A percentile compares a stretch with the other conserved stretches of the same genome.
These are phyloP conservation scores for Lepidurus packardi DNA, from an alignment of 1,140 invertebrate species.

Conservation along the genomic window DNA sequence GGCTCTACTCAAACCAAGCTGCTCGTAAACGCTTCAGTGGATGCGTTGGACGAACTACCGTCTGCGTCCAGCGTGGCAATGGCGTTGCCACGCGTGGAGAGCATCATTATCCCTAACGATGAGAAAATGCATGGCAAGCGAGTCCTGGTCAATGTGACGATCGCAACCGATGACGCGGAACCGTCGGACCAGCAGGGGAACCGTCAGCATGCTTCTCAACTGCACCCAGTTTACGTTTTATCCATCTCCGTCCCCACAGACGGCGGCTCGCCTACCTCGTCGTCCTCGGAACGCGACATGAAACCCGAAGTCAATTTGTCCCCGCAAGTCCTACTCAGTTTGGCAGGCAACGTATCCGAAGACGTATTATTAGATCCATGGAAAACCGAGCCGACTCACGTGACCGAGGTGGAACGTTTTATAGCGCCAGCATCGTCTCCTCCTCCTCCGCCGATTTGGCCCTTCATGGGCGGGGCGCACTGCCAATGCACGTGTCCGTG, in stretches of 20 bases:
- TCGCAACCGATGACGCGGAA: constrained; percentile 57
- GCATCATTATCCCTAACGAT: constrained; percentile 34
- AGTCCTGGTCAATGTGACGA: constrained; percentile 67
- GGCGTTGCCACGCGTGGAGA: constrained; percentile 34
- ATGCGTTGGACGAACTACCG: background rate
- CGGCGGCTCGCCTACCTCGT: constrained; percentile 42
- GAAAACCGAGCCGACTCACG: constrained; percentile 12
- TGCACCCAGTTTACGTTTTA: constrained; percentile 60
- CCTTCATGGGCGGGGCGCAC: constrained; percentile 37
- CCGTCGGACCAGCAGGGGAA: constrained; percentile 42
- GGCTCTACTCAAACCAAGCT: background rate
- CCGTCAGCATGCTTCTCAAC: constrained; percentile 13
- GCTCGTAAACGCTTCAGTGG: background rate
- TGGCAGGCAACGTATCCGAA: constrained; percentile 32
- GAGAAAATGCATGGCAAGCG: constrained; percentile 46
- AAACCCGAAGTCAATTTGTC: background rate
- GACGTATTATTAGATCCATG: constrained; percentile 25
- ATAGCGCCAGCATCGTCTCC: constrained; percentile 24
- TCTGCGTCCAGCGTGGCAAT: background rate
- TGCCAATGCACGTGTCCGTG: constrained; percentile 69
- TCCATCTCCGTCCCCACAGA: constrained; percentile 63
- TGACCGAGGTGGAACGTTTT: background rate
- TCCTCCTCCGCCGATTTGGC: constrained; percentile 25
- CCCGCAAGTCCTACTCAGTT: constrained; percentile 19
- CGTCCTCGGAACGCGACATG: background rate